Conservation (phyloP, 2,888 invertebrate species). For the Seira ritae region DNA sequence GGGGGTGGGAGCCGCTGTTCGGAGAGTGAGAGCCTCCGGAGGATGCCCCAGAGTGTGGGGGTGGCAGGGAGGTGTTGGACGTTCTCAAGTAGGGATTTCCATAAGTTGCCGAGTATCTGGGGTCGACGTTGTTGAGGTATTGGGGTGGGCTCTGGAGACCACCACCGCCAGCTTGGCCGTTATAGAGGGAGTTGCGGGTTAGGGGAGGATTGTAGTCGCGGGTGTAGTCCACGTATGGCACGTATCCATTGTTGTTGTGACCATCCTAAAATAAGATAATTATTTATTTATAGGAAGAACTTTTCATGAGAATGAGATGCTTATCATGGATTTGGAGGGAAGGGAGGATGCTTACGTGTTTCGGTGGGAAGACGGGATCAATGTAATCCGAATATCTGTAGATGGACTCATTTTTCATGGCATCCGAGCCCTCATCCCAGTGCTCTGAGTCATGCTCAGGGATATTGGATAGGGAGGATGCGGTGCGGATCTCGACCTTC, state of each 20-base stretch:
- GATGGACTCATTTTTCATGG: slow-evolving; percentile 75
- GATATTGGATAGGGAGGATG: slow-evolving; percentile 73
- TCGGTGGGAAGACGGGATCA: slow-evolving; percentile 87
- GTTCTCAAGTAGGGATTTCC: slow-evolving; percentile 89
- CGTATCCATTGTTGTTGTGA: slow-evolving; percentile 89
- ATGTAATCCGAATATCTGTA: slow-evolving; percentile 82
- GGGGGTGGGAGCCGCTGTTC: slow-evolving; percentile 82
- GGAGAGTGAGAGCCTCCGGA: slow-evolving; percentile 76
- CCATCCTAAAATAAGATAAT: slow-evolving; percentile 80
- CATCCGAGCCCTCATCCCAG: slow-evolving; percentile 76
- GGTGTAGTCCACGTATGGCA: slow-evolving; percentile 91
- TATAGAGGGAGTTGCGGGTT: slow-evolving; percentile 68
- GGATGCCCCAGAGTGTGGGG: slow-evolving; percentile 70
- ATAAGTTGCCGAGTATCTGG: slow-evolving; percentile 91
- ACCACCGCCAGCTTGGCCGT: slow-evolving; percentile 50
- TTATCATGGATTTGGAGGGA: not conserved
- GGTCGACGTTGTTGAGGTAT: slow-evolving; percentile 80
- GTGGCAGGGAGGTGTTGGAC: slow-evolving; percentile 78
- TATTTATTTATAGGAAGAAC: not conserved
- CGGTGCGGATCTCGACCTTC: slow-evolving; percentile 90
- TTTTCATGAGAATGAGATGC: slow-evolving; percentile 19
- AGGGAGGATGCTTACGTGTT: slow-evolving; percentile 82
- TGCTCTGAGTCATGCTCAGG: slow-evolving; percentile 74
- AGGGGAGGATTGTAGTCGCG: slow-evolving; percentile 91
- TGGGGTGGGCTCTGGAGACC: slow-evolving; percentile 66